Evolutionary conservation across 2,888 invertebrate genomes (phyloP).

Genomic region (Nomada fabriciana): DNA sequence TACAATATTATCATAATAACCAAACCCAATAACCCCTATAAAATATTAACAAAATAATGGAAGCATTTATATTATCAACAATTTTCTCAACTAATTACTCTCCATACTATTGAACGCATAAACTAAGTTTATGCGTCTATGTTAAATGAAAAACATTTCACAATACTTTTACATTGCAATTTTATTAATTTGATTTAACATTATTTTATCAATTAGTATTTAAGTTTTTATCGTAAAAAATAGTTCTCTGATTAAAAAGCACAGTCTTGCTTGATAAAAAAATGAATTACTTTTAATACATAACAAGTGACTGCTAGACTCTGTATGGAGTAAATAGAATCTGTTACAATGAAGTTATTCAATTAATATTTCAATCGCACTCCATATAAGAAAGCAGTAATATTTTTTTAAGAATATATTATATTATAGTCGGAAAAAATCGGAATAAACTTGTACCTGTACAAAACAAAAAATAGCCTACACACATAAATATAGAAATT

Average conservation of each 20-base stretch:
- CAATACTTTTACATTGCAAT: constrained; percentile 1
- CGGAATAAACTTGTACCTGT: constrained; percentile 4
- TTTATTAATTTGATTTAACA: constrained; percentile 6
- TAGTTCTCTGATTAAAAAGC: constrained; percentile 29
- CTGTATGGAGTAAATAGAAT: constrained; percentile 18
- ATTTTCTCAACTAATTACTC: background rate
- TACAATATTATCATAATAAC: constrained; percentile 1
- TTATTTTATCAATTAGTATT: constrained; percentile 20
- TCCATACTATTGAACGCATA: background rate
- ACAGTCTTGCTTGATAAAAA: constrained; percentile 24
- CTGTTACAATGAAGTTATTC: constrained; percentile 4
- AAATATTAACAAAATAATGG: constrained; percentile 27
- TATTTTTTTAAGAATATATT: constrained; percentile 17
- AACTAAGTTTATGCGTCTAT: background rate
- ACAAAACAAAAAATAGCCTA: background rate
- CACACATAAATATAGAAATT: too few species aligned
- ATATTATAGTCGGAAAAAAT: constrained; percentile 11
- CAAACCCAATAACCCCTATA: background rate
- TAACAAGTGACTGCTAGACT: constrained; percentile 6
- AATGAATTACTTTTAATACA: constrained; percentile 27
- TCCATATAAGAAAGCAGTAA: constrained; percentile 16
- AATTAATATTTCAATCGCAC: constrained; percentile 15
- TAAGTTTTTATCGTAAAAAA: constrained; percentile 33
- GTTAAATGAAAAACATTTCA: background rate
- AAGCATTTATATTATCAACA: constrained; percentile 25